These are phyloP conservation scores for Molossus alvarezi DNA, from an alignment of 2,797 vertebrate species.

Conservation along the genomic window DNA sequence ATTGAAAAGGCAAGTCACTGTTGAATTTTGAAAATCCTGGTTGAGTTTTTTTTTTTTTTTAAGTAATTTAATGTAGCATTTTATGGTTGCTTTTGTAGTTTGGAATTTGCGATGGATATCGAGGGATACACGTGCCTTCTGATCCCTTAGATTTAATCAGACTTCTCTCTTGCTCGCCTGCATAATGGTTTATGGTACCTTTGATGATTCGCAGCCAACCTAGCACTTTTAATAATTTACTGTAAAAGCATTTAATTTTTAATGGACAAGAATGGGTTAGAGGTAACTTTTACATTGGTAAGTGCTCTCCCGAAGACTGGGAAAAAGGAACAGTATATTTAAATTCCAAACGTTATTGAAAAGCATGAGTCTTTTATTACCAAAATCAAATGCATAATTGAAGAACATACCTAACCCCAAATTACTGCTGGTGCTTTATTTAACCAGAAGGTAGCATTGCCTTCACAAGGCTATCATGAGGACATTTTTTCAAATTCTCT, in stretches of 20 bases:
- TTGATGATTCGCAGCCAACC: conserved; percentile 90
- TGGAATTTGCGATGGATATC: conserved; percentile 79
- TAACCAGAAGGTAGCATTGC: conserved; percentile 81
- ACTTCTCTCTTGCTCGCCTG: conserved; percentile 83
- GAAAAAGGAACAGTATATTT: conserved; percentile 86
- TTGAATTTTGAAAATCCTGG: conserved; percentile 87
- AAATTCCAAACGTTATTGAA: conserved; percentile 89
- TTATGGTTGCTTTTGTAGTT: conserved; percentile 85
- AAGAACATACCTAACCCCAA: conserved; percentile 87
- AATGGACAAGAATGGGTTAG: conserved; percentile 89
- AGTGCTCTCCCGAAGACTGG: conserved; percentile 85
- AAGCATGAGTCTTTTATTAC: conserved; percentile 89
- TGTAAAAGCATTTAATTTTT: conserved; percentile 91
- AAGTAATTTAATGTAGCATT: conserved; percentile 86
- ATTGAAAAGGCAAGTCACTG: conserved; percentile 86
- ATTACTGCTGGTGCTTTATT: conserved; percentile 88
- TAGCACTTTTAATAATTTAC: conserved; percentile 91
- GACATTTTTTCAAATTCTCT: conserved; percentile 74
- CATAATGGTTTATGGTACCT: conserved; percentile 88
- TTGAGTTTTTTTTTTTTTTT: conserved; percentile 82
- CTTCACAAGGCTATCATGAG: conserved; percentile 77
- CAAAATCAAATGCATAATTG: conserved; percentile 90
- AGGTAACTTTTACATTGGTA: conserved; percentile 86
- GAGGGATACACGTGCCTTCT: conserved; percentile 76
- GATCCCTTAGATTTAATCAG: conserved; percentile 89